Evolutionary conservation across 2,888 invertebrate species (phyloP), one percentile per base, ranked within the genome.

Genomic region (Hypselothyrea guttata): DNA sequence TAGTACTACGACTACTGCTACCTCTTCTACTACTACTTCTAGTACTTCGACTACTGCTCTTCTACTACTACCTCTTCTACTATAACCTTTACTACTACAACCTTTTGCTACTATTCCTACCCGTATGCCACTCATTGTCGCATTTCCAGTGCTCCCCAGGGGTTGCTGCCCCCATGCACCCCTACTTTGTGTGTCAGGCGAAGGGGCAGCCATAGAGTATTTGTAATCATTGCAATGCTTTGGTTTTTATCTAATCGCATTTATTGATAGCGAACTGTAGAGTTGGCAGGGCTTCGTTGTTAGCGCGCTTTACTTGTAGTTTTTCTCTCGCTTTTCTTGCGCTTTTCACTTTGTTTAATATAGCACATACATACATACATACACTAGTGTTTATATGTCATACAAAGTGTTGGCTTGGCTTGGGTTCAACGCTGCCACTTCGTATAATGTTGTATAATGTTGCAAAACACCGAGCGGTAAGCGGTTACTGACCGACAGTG

Each of bases 331-430:
- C 7, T 18, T 16, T 16, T 18, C 5, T 12, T 63, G 34, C 53
- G 48, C 63, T 73, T 53, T 65, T 38, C 61, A 40, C 51, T 12
- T 40, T n/a, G n/a, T n/a, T n/a, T n/a, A n/a, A n/a, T n/a, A n/a
- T n/a, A n/a, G n/a, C n/a, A n/a, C n/a, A n/a, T n/a, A n/a, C n/a
- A n/a, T n/a, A n/a, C n/a, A n/a, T n/a, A n/a, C n/a, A n/a, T n/a
- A n/a, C n/a, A n/a, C n/a, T n/a, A n/a, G n/a, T n/a, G 45, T 66
- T 66, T 75, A 60, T 82, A 70, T 82, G 83, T 82, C 76, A 77
- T 55, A 51, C 33, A 45, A 57, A 71, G 52, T 67, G 22, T 22
- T 22, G n/a, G n/a, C n/a, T n/a, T n/a, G n/a, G 22, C 22, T 22
- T 2, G 53, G 51, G 60, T 61, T 28, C 28, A 9, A 4, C 28